Conservation (phyloP, 2,888 invertebrate species). For the Geophilus truncorum region DNA sequence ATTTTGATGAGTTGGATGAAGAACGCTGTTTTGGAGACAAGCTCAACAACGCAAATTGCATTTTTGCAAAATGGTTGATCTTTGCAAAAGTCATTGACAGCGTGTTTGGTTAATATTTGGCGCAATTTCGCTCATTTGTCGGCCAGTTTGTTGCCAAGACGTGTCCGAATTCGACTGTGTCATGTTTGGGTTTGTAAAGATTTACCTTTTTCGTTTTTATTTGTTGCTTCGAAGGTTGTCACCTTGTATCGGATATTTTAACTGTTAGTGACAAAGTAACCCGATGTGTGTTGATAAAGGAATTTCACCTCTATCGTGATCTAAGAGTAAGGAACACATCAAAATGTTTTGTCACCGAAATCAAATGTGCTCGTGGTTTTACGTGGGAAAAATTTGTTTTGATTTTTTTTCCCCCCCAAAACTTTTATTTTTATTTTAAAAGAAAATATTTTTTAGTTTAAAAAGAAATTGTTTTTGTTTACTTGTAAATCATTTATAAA, state of each 20-base stretch:
- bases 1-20: constrained; percentile 34
- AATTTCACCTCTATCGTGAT: no score
- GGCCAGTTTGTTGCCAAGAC: neutral
- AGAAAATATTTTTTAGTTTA: neutral
- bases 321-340: no score
- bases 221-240: neutral
- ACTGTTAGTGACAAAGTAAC: neutral
- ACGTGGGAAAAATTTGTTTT: no score
- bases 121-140: neutral
- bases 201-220: neutral
- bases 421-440: no score
- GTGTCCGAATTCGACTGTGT: neutral
- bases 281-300: neutral
- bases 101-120: neutral
- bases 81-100: neutral
- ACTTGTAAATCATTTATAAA: no score
- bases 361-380: no score
- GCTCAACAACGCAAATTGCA: constrained; percentile 30
- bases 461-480: no score
- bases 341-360: no score
- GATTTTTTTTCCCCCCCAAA: no score
- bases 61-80: constrained; percentile 33
- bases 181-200: neutral
- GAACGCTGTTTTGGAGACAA: constrained; percentile 19
- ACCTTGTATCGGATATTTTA: neutral